Evolutionary conservation across 2,888 invertebrate genomes (phyloP), one percentile per base, ranked within the genome.

Genomic region (Bimastos eiseni): DNA sequence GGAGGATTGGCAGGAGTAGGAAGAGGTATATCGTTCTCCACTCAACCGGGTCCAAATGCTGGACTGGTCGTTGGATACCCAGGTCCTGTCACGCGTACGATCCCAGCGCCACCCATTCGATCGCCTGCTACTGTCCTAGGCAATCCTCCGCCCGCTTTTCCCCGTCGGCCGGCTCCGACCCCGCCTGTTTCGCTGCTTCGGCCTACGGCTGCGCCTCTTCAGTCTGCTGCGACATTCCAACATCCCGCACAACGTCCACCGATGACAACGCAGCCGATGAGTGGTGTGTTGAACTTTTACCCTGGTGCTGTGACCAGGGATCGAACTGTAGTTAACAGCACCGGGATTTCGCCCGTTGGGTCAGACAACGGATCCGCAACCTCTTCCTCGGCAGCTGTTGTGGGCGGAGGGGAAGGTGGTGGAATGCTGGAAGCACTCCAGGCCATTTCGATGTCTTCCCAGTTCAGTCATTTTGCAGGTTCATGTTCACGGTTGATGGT

Each of bases 191-290:
- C 86, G 86, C 5, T 34, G 36, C 36, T 8, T 34, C 21, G 34
- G 19, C 34, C 36, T 19, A 24, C 36, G 19, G 86, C 37, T 19
- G 24, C 15, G 17, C 86, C 86, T 17, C 19, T 37, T 36, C 86
- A 36, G 86, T 19, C 86, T 36, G 36, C 11, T 34, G 21, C 37
- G n/a, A 36, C n/a, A 19, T 8, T 36, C 36, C 86, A 86, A 19
- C 36, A 86, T 34, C 86, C 34, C 86, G 21, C 34, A 19, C 37
- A 86, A 24, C 86, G 37, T 36, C 86, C 86, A 6, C 86, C 86
- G 86, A 86, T 37, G 36, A 86, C 86, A 21, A 36, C 86, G 36
- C 86, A 86, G 86, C 86, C 86, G 86, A 86, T 36, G 13, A 86
- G 86, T 13, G 36, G 86, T 37, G 37, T 3, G 21, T 34, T 86